These are phyloP conservation scores for Brachionichthys hirsutus DNA, from an alignment of 2,113 vertebrate species.

Conservation along the genomic window DNA sequence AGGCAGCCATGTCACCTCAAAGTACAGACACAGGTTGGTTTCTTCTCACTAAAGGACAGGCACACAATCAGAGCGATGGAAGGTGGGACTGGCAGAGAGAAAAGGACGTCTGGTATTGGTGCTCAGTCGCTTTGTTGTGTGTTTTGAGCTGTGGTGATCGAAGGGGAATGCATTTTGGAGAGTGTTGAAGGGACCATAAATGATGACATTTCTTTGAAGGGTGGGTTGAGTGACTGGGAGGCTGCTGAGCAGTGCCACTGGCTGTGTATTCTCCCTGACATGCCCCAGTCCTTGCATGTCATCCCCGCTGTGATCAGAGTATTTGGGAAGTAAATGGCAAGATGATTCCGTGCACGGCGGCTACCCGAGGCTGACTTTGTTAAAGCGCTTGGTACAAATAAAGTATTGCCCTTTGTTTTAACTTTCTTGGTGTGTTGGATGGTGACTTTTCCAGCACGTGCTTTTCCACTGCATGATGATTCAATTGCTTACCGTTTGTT, in stretches of 20 bases:
- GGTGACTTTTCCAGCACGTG: not conserved
- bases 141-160: conserved; percentile 71
- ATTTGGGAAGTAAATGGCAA: conserved; percentile 61
- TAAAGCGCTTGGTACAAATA: conserved; percentile 51
- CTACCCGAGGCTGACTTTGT: conserved; percentile 34
- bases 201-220: conserved; percentile 83
- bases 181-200: conserved; percentile 76
- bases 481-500: too few species aligned
- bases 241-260: conserved; percentile 70
- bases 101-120: conserved; percentile 73
- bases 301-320: conserved; percentile 75
- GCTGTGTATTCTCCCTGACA: conserved; percentile 70
- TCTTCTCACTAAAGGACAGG: conserved; percentile 81
- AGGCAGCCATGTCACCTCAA: conserved; percentile 76
- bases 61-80: conserved; percentile 74
- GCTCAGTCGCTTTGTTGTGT: conserved; percentile 71
- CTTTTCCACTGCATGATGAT: too few species aligned
- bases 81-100: conserved; percentile 62
- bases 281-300: conserved; percentile 70
- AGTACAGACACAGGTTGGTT: conserved; percentile 78
- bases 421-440: not conserved
- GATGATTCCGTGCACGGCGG: conserved; percentile 42
- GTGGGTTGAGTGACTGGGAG: conserved; percentile 68
- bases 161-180: conserved; percentile 67
- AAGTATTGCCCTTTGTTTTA: conserved; percentile 40